A percentile compares a stretch with the other conserved stretches of the same genome.
Evolutionary conservation across 2,888 invertebrate genomes (phyloP).

Genomic region (Tetragonula carbonaria): DNA sequence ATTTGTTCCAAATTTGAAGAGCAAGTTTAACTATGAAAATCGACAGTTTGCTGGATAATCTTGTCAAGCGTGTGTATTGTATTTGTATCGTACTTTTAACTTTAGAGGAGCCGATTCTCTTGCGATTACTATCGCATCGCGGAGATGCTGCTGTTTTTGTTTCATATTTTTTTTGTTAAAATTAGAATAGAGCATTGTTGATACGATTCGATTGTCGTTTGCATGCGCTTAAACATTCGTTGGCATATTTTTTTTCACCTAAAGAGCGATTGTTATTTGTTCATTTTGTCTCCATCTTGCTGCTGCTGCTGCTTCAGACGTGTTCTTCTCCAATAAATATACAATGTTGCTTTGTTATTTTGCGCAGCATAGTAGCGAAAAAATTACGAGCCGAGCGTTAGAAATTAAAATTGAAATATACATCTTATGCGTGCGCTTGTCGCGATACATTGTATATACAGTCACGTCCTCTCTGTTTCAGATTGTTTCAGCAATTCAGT

Average conservation of each 20-base stretch:
- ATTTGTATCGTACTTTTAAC: not conserved
- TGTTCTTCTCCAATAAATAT: not conserved
- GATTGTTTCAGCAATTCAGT: slow-evolving; percentile 2
- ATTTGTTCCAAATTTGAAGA: not conserved
- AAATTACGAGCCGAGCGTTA: not conserved
- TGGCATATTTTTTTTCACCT: not conserved
- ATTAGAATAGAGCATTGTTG: not conserved
- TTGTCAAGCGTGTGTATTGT: slow-evolving; percentile 1
- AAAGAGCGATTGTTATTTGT: not conserved
- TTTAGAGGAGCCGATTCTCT: not conserved
- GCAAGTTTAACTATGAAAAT: not conserved
- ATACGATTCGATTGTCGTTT: not conserved
- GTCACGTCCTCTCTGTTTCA: not conserved
- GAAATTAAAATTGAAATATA: slow-evolving; percentile 2
- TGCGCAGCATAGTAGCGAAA: not conserved
- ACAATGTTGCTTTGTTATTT: not conserved
- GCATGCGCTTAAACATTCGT: slow-evolving; percentile 26
- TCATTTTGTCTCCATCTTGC: not conserved
- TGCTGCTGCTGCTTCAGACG: not conserved
- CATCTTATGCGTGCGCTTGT: not conserved
- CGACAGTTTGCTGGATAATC: slow-evolving; percentile 3
- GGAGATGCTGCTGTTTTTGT: slow-evolving; percentile 2
- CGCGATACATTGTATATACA: not conserved
- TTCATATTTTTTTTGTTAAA: slow-evolving; percentile 10
- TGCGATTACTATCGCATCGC: not conserved